Evolutionary conservation across 2,797 vertebrate species (phyloP).

Genomic region (Discoglossus pictus): DNA sequence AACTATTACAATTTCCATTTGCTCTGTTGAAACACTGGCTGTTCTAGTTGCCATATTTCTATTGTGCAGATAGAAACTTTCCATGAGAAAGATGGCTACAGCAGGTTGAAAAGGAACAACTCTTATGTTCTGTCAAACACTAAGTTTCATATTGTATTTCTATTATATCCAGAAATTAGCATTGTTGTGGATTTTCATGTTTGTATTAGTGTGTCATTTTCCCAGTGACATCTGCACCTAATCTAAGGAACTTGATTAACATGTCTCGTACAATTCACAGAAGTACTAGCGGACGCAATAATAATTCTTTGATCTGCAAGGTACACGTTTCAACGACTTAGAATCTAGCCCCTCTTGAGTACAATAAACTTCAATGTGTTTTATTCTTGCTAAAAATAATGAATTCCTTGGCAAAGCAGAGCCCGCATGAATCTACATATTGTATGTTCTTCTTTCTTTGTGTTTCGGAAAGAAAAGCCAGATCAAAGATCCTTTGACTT

Average conservation of each 20-base stretch:
- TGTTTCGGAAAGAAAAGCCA: conserved; percentile 31
- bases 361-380: conserved; percentile 34
- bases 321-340: conserved; percentile 28
- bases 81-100: too few relatives aligned
- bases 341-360: conserved; percentile 30
- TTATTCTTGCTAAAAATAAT: conserved; percentile 41
- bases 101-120: too few relatives aligned
- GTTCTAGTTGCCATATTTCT: too few relatives aligned
- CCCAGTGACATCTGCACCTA: conserved; percentile 20
- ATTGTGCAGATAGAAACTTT: too few relatives aligned
- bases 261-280: conserved; percentile 12
- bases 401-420: conserved; percentile 22
- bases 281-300: conserved; percentile 12
- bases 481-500: conserved; percentile 45
- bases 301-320: conserved; percentile 32
- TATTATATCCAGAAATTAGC: too few relatives aligned
- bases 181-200: too few relatives aligned
- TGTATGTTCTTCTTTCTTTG: conserved; percentile 41
- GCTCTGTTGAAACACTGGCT: too few relatives aligned
- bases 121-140: too few relatives aligned
- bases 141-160: too few relatives aligned
- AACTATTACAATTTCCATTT: too few relatives aligned
- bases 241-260: conserved; percentile 9
- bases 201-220: conserved; percentile 16
- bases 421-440: conserved; percentile 39